phyloP scores from a whole-genome alignment of 1,140 invertebrate genomes.

The Sinella curviseta region DNA sequence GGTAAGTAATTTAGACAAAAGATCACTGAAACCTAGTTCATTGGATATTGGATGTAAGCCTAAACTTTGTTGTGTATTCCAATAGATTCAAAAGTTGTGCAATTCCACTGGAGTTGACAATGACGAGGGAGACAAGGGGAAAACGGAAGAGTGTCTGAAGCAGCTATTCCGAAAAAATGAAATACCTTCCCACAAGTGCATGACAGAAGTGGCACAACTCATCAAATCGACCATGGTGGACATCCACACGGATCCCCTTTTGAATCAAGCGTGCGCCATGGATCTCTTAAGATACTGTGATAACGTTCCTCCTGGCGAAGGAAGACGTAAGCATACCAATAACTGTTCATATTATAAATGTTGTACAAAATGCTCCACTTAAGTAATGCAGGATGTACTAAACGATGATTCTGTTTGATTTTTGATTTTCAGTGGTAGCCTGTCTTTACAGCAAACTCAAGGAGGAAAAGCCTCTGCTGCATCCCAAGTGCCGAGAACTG shows the following conservation, averaged over 20 bases:
- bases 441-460: slow-evolving; percentile 44
- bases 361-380: slow-evolving; percentile 10
- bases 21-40: neutral
- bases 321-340: slow-evolving; percentile 67
- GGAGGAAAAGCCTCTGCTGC: slow-evolving; percentile 36
- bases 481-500: slow-evolving; percentile 38
- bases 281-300: slow-evolving; percentile 82
- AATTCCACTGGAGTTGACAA: slow-evolving; percentile 57
- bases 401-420: neutral
- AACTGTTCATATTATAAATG: neutral
- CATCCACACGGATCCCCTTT: slow-evolving; percentile 77
- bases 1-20: slow-evolving; percentile 27
- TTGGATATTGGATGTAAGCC: neutral
- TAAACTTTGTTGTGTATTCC: slow-evolving; percentile 28
- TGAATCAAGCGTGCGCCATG: slow-evolving; percentile 74
- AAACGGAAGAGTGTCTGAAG: slow-evolving; percentile 86
- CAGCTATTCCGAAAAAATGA: slow-evolving; percentile 70
- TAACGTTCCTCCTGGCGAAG: slow-evolving; percentile 78
- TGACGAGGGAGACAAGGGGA: slow-evolving; percentile 60
- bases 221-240: slow-evolving; percentile 66
- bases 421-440: slow-evolving; percentile 52
- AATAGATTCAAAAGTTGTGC: slow-evolving; percentile 57
- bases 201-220: slow-evolving; percentile 71
- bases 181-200: slow-evolving; percentile 72
- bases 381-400: too few species aligned